Evolutionary conservation across 2,113 vertebrate species (phyloP), one percentile per base, ranked within the genome.

Genomic region (Rhabdomys dilectus): DNA sequence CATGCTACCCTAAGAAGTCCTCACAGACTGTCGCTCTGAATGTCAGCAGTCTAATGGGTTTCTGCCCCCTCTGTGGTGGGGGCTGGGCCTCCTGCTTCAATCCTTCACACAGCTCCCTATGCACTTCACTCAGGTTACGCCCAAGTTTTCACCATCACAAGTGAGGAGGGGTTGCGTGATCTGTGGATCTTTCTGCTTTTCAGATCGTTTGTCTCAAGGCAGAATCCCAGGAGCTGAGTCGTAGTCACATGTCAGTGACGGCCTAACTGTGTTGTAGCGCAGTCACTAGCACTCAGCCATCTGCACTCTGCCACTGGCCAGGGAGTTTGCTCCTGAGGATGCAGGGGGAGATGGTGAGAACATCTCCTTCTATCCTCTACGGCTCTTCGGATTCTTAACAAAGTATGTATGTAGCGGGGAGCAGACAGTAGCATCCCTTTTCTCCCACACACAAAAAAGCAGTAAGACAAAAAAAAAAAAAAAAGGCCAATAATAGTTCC

Each of bases 141-240:
- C 39, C 51, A 96, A n/a, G 42, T 77, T 94, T 85, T 85, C 17
- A 58, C 39, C 36, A 39, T 58, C 94, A 75, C 36, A 82, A 87
- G 82, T 75, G 86, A 95, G 7, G 62, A 73, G 4, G 2, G 29
- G 76, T 24, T 56, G 1, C 58, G 48, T 2, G 48, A 58, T 88
- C 16, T 58, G 62, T 19, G 60, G 51, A 17, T 89, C 80, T 80
- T 80, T 72, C 89, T 17, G 87, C 39, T 86, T 89, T 90, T 19
- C 58, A 64, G 58, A 75, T 89, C 92, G 48, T 93, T 93, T 96
- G 92, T 84, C n/a, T 80, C 39, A 53, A 92, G 76, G 73, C 53
- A 75, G 78, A 93, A 45, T 88, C 62, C 53, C 82, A 89, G 80
- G 82, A 34, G 56, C 58, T 68, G 88, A 53, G 58, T 42, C 3